These are phyloP conservation scores for Pitta sordida DNA, from an alignment of 2,113 vertebrate species.

Conservation along the genomic window DNA sequence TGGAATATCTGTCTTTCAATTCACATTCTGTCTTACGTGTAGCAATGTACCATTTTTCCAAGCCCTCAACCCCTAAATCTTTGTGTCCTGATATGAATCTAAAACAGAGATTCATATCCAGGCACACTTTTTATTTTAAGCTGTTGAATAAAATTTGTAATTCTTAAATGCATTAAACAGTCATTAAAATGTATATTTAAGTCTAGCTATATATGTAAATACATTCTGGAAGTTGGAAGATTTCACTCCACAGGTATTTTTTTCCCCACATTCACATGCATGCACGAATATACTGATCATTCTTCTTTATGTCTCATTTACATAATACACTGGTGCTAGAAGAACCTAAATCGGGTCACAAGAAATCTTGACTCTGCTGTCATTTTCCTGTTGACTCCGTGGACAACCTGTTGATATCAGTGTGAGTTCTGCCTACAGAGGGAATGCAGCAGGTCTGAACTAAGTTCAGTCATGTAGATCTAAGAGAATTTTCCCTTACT, in stretches of 20 bases:
- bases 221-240: not conserved
- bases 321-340: not conserved
- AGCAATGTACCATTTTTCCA: not conserved
- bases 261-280: not conserved
- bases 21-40: not conserved
- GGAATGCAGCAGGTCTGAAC: not conserved
- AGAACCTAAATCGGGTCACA: not conserved
- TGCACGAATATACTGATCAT: not conserved
- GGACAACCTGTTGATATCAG: not conserved
- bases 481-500: not conserved
- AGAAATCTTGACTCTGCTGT: not conserved
- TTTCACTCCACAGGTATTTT: not conserved
- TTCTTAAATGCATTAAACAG: not conserved
- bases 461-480: not conserved
- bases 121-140: not conserved
- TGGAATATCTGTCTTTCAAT: not conserved
- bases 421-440: not conserved
- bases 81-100: not conserved
- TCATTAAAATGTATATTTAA: not conserved
- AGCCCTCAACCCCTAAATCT: not conserved
- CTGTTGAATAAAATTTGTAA: not conserved
- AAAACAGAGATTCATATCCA: not conserved
- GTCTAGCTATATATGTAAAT: not conserved
- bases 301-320: not conserved
- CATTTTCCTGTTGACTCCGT: not conserved